Evolutionary conservation across 2,888 invertebrate genomes (phyloP).

Genomic region (Didymodactylos carnosus): DNA sequence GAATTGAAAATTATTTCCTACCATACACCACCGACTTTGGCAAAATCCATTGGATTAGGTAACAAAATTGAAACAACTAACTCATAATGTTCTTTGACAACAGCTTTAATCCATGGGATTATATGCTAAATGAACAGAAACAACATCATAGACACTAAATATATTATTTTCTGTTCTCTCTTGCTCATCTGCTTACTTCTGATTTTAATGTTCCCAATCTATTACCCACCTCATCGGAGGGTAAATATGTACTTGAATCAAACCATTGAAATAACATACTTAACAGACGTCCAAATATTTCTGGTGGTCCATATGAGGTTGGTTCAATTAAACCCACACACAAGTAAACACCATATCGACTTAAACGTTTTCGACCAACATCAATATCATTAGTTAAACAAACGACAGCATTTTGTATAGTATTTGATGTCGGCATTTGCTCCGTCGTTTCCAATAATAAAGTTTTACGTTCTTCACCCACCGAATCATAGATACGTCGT

Average conservation of each 20-base stretch:
- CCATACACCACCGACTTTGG: conserved; percentile 85
- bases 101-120: conserved; percentile 67
- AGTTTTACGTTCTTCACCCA: neutral
- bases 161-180: no score
- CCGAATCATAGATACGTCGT: neutral
- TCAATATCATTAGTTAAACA: neutral
- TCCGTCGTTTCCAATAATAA: neutral
- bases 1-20: conserved; percentile 49
- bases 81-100: conserved; percentile 61
- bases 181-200: conserved; percentile 41
- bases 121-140: conserved; percentile 45
- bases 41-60: conserved; percentile 86
- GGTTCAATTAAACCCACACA: conserved; percentile 18
- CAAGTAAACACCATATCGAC: conserved; percentile 21
- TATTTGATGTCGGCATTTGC: neutral
- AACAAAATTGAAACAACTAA: conserved; percentile 76
- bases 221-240: conserved; percentile 63
- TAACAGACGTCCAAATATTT: conserved; percentile 60
- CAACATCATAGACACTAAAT: neutral
- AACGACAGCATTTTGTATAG: no score
- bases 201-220: conserved; percentile 72
- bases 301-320: neutral
- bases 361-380: neutral
- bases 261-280: conserved; percentile 98
- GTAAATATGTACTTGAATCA: conserved; percentile 84